phyloP scores from a whole-genome alignment of 2,888 invertebrate genomes.

The Celastrina argiolus region DNA sequence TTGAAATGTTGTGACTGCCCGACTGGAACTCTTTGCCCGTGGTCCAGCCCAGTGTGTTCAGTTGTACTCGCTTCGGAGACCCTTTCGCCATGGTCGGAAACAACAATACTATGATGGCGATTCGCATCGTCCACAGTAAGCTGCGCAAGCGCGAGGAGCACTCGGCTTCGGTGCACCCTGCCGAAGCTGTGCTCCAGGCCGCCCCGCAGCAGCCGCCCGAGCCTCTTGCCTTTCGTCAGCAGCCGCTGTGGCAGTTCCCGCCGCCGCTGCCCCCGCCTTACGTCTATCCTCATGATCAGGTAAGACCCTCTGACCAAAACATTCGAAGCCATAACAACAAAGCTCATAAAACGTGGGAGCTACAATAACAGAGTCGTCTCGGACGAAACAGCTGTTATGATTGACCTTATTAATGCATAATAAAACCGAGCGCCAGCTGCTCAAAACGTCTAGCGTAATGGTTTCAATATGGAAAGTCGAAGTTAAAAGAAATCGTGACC shows the following conservation, averaged over 20 bases:
- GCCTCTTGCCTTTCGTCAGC: conserved; percentile 81
- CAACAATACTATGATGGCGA: conserved; percentile 91
- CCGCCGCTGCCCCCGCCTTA: conserved; percentile 88
- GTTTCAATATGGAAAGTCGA: conserved; percentile 53
- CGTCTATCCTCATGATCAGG: conserved; percentile 88
- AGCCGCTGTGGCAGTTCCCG: conserved; percentile 90
- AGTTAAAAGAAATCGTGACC: conserved; percentile 68
- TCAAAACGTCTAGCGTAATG: conserved; percentile 37
- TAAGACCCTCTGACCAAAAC: conserved; percentile 56
- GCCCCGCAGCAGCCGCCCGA: conserved; percentile 70
- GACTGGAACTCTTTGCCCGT: conserved; percentile 74
- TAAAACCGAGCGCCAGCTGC: conserved; percentile 43
- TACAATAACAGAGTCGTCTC: neutral
- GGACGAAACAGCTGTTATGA: conserved; percentile 43
- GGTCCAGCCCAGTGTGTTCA: conserved; percentile 70
- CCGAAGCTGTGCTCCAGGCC: conserved; percentile 81
- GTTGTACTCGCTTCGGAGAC: conserved; percentile 68
- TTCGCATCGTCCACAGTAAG: conserved; percentile 94
- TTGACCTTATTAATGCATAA: conserved; percentile 63
- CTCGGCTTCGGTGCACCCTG: conserved; percentile 83
- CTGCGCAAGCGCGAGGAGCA: conserved; percentile 91
- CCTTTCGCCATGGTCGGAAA: conserved; percentile 86
- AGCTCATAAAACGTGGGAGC: neutral
- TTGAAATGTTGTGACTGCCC: conserved; percentile 74
- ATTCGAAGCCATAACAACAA: neutral